Conservation (phyloP, 2,113 vertebrate species). For the Setophaga petechia region DNA sequence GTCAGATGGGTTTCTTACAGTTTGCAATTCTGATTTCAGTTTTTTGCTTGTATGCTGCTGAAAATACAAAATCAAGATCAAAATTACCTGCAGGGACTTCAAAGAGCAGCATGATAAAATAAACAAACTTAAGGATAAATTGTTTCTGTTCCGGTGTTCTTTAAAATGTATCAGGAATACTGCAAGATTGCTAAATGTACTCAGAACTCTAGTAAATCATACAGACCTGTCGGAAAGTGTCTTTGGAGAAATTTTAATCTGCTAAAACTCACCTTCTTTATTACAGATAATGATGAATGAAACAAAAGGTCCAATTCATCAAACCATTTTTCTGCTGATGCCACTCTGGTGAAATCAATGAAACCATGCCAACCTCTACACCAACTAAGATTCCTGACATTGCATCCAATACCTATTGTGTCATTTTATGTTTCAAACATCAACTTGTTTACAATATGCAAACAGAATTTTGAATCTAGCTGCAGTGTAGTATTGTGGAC, state of each 20-base stretch:
- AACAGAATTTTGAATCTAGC: not conserved
- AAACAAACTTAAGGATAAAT: not conserved
- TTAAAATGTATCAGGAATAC: not conserved
- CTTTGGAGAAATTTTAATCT: conserved; percentile 13
- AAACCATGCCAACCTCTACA: not conserved
- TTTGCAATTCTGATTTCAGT: not conserved
- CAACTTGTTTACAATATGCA: not conserved
- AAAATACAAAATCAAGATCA: not conserved
- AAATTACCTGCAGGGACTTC: not conserved
- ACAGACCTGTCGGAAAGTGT: not conserved
- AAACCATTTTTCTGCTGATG: not conserved
- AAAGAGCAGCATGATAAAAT: not conserved
- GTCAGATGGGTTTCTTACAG: conserved; percentile 6
- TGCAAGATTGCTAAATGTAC: not conserved
- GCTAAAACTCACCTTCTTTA: not conserved
- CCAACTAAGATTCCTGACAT: not conserved
- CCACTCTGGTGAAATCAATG: not conserved
- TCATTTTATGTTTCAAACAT: not conserved
- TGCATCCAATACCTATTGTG: not conserved
- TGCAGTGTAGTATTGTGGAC: not conserved
- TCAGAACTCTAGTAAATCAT: not conserved
- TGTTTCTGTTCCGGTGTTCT: not conserved
- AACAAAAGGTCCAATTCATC: not conserved
- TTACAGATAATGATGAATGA: not conserved
- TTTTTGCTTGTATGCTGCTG: not conserved